phyloP scores from a whole-genome alignment of 2,113 vertebrate species.

The Gobiocypris rarus region DNA sequence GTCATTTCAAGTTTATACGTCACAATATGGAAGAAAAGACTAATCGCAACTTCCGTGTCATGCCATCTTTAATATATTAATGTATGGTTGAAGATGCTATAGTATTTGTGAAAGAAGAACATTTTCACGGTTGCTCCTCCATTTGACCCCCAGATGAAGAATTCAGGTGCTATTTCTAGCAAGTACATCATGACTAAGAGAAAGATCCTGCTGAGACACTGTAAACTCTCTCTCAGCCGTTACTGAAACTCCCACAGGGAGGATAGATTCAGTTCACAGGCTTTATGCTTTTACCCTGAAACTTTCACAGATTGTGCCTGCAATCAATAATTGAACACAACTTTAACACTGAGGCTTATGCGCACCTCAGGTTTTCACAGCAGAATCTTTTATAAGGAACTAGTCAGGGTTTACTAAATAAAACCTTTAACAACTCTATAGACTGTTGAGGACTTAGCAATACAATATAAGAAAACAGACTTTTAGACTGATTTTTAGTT shows the following conservation, averaged over 20 bases:
- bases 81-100: too few species aligned
- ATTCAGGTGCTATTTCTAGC: conserved; percentile 14
- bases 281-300: conserved; percentile 27
- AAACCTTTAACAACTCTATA: background rate
- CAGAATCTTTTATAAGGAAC: background rate
- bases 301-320: conserved; percentile 13
- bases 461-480: background rate
- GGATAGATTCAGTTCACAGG: conserved; percentile 14
- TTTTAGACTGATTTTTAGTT: background rate
- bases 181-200: conserved; percentile 22
- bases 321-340: conserved; percentile 14
- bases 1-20: too few species aligned
- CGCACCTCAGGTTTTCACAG: background rate
- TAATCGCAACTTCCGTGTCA: too few species aligned
- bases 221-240: background rate
- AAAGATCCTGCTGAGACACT: conserved; percentile 16
- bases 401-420: background rate
- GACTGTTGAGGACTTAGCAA: background rate
- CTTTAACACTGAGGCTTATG: background rate
- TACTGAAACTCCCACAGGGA: conserved; percentile 26
- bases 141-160: conserved; percentile 9
- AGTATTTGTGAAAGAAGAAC: background rate
- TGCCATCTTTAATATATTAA: too few species aligned
- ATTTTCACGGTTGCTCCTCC: background rate
- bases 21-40: too few species aligned